Evolutionary conservation across 1,140 invertebrate species (phyloP).

Genomic region (Aricia agestis): DNA sequence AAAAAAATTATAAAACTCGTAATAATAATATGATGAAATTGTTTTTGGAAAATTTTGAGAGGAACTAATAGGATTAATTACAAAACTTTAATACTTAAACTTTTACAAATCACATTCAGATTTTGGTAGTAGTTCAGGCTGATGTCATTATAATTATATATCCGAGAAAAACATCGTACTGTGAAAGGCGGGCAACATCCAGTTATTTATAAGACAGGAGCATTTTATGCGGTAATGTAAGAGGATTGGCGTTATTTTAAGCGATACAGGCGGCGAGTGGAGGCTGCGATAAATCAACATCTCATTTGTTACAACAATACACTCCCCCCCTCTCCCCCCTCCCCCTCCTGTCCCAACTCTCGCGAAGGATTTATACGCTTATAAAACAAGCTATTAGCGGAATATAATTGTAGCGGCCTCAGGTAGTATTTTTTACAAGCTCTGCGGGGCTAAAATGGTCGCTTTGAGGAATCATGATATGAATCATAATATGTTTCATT

Average conservation of each 20-base stretch:
- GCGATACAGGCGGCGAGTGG: not conserved
- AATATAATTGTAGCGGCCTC: not conserved
- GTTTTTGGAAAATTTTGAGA: too few species aligned
- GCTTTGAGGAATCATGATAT: too few species aligned
- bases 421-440: not conserved
- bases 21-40: too few species aligned
- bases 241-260: not conserved
- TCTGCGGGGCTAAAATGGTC: too few species aligned
- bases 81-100: too few species aligned
- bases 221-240: not conserved
- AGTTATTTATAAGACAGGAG: not conserved
- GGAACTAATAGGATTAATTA: too few species aligned
- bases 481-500: too few species aligned
- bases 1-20: too few species aligned
- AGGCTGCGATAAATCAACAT: not conserved
- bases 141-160: not conserved
- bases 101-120: not conserved
- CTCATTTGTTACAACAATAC: constrained; percentile 1
- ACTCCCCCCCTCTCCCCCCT: too few species aligned
- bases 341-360: too few species aligned
- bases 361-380: not conserved
- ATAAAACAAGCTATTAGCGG: not conserved
- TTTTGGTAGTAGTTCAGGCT: not conserved
- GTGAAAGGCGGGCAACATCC: not conserved
- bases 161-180: not conserved